phyloP scores from a whole-genome alignment of 2,888 invertebrate genomes.

The Apoda limacodes region DNA sequence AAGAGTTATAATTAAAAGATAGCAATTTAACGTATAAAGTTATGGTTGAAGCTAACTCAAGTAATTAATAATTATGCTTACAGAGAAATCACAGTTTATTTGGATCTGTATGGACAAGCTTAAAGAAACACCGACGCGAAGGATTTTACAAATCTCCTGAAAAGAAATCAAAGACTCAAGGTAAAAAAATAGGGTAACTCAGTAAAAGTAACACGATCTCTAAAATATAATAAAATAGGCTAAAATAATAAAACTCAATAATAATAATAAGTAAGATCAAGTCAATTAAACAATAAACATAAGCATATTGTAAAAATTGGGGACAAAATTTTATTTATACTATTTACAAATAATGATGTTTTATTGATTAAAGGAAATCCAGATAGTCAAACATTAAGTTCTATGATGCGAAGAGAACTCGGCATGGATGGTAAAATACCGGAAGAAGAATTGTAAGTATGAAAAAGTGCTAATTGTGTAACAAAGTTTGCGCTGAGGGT shows the following conservation, averaged over 20 bases:
- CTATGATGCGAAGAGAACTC: constrained; percentile 61
- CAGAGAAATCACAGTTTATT: constrained; percentile 96
- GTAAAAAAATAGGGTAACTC: constrained; percentile 6
- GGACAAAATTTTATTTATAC: too few relatives aligned
- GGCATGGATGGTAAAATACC: constrained; percentile 60
- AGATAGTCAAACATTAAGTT: constrained; percentile 38
- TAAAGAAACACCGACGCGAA: constrained; percentile 77
- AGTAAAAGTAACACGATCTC: constrained; percentile 15
- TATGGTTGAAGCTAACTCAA: not conserved
- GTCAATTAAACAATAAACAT: too few relatives aligned
- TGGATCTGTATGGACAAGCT: constrained; percentile 94
- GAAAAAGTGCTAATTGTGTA: too few relatives aligned
- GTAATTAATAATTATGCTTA: constrained; percentile 33
- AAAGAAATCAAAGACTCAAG: constrained; percentile 20
- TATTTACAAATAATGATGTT: too few relatives aligned
- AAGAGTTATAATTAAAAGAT: not conserved
- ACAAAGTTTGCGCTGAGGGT: too few relatives aligned
- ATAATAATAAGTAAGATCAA: too few relatives aligned
- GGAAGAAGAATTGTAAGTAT: constrained; percentile 50
- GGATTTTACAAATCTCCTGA: constrained; percentile 38
- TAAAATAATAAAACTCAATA: too few relatives aligned
- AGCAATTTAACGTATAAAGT: too few relatives aligned
- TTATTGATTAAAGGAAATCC: constrained; percentile 30
- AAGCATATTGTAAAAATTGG: too few relatives aligned
- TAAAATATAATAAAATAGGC: not conserved